Conservation (phyloP, 2,888 invertebrate species). For the Steinernema hermaphroditum region DNA sequence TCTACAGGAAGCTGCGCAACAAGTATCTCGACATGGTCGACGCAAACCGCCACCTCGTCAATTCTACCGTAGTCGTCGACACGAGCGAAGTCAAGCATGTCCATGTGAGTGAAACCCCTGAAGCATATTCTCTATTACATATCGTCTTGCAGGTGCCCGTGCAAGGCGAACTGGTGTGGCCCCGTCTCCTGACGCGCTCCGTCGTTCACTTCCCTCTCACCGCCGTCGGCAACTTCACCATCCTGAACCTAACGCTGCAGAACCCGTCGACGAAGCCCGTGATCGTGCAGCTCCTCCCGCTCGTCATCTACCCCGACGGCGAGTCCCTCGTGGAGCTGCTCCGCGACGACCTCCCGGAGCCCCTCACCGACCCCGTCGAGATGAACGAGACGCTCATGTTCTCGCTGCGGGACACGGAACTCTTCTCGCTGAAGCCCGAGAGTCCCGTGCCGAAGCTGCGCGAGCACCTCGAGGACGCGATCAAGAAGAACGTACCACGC, state of each 20-base stretch:
- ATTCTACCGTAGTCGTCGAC: constrained; percentile 78
- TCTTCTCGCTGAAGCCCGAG: constrained; percentile 62
- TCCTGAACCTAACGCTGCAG: constrained; percentile 74
- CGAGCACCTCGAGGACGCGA: constrained; percentile 67
- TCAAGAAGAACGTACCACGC: constrained; percentile 66
- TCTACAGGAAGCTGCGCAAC: constrained; percentile 74
- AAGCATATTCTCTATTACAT: not conserved
- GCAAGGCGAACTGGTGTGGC: constrained; percentile 76
- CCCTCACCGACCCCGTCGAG: constrained; percentile 60
- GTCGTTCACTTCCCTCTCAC: constrained; percentile 76
- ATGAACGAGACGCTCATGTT: constrained; percentile 70
- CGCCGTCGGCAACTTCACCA: constrained; percentile 76
- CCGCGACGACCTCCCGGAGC: constrained; percentile 40
- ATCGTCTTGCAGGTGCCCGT: constrained; percentile 72
- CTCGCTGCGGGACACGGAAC: constrained; percentile 66
- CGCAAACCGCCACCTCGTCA: constrained; percentile 69
- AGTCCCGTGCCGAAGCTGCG: constrained; percentile 67
- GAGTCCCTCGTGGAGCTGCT: constrained; percentile 70
- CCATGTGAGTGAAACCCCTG: constrained; percentile 44
- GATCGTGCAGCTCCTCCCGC: constrained; percentile 77
- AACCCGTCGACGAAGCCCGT: constrained; percentile 77
- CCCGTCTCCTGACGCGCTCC: constrained; percentile 69
- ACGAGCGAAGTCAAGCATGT: constrained; percentile 76
- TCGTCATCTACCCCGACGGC: constrained; percentile 75
- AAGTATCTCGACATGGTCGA: constrained; percentile 70